These are phyloP conservation scores for Myrmecophaga tridactyla DNA, from an alignment of 2,113 vertebrate genomes.

Conservation along the genomic window DNA sequence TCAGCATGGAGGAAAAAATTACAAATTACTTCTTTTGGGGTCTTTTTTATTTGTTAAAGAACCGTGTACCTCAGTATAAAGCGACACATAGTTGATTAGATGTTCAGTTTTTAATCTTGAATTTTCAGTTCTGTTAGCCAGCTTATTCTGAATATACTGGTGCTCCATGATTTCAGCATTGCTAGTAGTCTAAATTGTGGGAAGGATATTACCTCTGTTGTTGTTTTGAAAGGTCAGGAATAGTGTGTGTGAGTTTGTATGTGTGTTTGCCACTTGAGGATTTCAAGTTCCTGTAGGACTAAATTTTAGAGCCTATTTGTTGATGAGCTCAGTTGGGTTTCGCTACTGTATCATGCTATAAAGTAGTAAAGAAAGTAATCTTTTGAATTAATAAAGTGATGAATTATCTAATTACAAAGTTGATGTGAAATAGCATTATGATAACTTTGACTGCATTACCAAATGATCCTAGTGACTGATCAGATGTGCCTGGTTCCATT, in stretches of 20 bases:
- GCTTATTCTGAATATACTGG: background rate
- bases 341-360: background rate
- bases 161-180: background rate
- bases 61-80: background rate
- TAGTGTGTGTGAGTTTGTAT: background rate
- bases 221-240: constrained; percentile 28
- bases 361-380: constrained; percentile 64
- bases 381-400: constrained; percentile 78
- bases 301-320: constrained; percentile 44
- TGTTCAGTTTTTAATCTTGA: background rate
- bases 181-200: background rate
- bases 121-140: background rate
- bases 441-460: constrained; percentile 69
- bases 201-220: background rate
- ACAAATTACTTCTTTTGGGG: background rate
- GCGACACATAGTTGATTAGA: background rate
- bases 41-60: background rate
- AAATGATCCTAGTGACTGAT: constrained; percentile 67
- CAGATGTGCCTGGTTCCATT: constrained; percentile 66
- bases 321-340: constrained; percentile 50
- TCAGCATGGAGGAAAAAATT: background rate
- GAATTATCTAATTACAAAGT: constrained; percentile 76
- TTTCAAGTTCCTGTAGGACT: constrained; percentile 19
- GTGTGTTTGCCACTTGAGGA: background rate
- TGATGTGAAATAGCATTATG: constrained; percentile 61